Conservation (phyloP, 1,140 invertebrate genomes). For the Euura saliciscinereae region DNA sequence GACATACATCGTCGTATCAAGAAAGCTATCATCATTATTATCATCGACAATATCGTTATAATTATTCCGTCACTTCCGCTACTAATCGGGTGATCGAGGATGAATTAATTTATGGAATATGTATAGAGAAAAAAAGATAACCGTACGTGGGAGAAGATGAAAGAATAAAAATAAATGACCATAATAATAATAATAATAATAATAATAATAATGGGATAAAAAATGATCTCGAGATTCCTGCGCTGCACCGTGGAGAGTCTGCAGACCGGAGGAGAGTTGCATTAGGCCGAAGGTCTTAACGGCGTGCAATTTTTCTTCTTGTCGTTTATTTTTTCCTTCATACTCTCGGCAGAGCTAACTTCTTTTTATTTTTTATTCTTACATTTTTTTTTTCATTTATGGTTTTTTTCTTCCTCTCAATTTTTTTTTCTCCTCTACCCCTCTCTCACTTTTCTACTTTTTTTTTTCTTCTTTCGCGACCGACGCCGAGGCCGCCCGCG, state of each 20-base stretch:
- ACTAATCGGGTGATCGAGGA: no score
- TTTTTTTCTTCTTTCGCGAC: constrained; percentile 29
- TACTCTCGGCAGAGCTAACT: constrained; percentile 14
- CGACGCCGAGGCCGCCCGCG: constrained; percentile 48
- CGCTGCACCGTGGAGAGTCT: background rate
- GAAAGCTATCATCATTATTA: no score
- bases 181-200: no score
- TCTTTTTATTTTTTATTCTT: constrained; percentile 8
- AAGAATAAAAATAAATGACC: no score
- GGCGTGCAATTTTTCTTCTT: constrained; percentile 15
- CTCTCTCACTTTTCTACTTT: constrained; percentile 25
- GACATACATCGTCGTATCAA: no score
- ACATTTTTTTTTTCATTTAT: background rate
- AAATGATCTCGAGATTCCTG: background rate
- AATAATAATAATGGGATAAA: background rate
- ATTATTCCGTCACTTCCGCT: no score
- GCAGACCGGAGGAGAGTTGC: constrained; percentile 7
- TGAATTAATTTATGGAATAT: no score
- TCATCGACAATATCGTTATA: no score
- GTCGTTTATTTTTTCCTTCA: constrained; percentile 13
- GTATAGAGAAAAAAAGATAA: no score
- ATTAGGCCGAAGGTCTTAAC: constrained; percentile 22
- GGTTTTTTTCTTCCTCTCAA: constrained; percentile 10
- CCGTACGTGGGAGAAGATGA: no score
- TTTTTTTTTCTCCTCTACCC: constrained; percentile 21